phyloP scores from a whole-genome alignment of 92 coral and sea anemone genomes.

The Zoanthus solanderi region DNA sequence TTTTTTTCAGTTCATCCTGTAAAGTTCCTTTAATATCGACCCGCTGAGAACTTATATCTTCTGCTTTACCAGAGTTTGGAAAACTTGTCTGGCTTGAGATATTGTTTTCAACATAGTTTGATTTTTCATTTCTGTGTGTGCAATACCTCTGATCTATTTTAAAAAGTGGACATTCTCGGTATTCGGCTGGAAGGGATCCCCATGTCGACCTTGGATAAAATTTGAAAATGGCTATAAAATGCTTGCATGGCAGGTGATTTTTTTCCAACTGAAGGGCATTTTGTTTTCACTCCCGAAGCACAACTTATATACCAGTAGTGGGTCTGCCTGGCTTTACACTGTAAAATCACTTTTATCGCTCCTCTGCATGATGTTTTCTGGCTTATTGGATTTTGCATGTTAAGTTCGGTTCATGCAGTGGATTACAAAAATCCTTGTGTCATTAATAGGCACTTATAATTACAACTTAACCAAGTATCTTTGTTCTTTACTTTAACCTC shows the following conservation, averaged over 20 bases:
- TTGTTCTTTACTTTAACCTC: too few species aligned
- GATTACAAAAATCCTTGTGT: background rate
- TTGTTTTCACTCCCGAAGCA: slow-evolving; percentile 11
- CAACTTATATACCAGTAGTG: background rate
- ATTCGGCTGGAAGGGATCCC: slow-evolving; percentile 24
- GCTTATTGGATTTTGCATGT: slow-evolving; percentile 12
- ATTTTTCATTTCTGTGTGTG: slow-evolving; percentile 1
- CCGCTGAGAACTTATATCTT: background rate
- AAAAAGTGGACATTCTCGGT: slow-evolving; percentile 31
- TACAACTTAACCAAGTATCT: too few species aligned
- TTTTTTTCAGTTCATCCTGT: background rate
- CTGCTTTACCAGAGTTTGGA: background rate
- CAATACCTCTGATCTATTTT: slow-evolving; percentile 10
- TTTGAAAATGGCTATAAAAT: slow-evolving; percentile 40
- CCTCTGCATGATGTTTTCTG: background rate
- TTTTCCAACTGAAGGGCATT: slow-evolving; percentile 38
- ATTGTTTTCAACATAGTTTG: background rate
- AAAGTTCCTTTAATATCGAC: background rate
- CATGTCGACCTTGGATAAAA: slow-evolving; percentile 29
- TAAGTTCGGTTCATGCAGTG: slow-evolving; percentile 11
- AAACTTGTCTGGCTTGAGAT: background rate
- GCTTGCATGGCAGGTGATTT: slow-evolving; percentile 49
- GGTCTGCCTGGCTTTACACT: slow-evolving; percentile 37
- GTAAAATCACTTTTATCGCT: slow-evolving; percentile 29
- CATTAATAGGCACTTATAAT: background rate